Conservation (phyloP, 2,888 invertebrate species). For the Cephus rjabovi region DNA sequence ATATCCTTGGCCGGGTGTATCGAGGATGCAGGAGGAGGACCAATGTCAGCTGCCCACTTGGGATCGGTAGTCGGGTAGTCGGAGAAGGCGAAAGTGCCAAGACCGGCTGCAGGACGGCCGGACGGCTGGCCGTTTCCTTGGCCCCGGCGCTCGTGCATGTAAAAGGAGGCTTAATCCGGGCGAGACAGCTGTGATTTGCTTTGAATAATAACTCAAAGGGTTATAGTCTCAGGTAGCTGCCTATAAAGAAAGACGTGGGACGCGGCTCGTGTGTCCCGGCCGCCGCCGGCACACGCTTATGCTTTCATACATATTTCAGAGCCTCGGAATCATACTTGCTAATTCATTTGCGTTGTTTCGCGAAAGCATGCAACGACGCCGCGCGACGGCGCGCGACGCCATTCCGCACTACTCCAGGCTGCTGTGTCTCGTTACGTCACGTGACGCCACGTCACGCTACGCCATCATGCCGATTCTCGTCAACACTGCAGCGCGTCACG, state of each 20-base stretch:
- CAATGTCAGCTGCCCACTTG: background rate
- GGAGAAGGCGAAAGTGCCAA: background rate
- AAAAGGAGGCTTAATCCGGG: conserved; percentile 49
- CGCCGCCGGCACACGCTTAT: conserved; percentile 39
- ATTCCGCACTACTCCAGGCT: too few species aligned
- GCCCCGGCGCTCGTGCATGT: conserved; percentile 34
- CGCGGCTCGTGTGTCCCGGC: background rate
- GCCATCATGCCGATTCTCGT: too few species aligned
- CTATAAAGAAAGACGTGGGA: conserved; percentile 26
- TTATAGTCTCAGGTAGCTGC: conserved; percentile 11
- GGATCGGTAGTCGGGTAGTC: background rate
- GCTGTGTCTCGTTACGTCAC: too few species aligned
- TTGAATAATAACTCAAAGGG: conserved; percentile 64
- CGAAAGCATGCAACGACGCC: conserved; percentile 27
- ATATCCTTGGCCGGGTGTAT: too few species aligned
- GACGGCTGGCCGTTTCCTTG: background rate
- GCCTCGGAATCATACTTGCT: conserved; percentile 55
- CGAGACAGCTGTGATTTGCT: conserved; percentile 53
- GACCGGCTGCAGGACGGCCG: background rate
- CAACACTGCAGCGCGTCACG: too few species aligned
- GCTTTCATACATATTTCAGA: conserved; percentile 62
- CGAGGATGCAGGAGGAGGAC: too few species aligned
- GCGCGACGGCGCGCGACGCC: background rate
- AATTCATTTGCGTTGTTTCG: conserved; percentile 45
- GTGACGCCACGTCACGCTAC: too few species aligned